phyloP scores from a whole-genome alignment of 2,888 invertebrate genomes.

The Epistrophella euchroma region DNA sequence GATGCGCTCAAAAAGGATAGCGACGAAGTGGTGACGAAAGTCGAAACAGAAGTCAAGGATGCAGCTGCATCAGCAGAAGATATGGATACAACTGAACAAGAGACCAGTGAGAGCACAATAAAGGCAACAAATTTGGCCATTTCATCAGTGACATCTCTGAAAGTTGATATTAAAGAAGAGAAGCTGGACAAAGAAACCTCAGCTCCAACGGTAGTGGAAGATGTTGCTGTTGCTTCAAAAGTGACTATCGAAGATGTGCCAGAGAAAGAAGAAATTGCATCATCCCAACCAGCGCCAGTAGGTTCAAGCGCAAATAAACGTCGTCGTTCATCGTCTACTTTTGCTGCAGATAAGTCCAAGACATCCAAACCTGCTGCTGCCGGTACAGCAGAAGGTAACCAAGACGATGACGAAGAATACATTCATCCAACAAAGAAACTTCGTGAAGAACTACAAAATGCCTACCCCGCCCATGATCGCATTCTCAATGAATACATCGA shows the following conservation, averaged over 20 bases:
- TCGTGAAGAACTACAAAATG: constrained; percentile 85
- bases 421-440: constrained; percentile 83
- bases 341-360: constrained; percentile 24
- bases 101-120: constrained; percentile 44
- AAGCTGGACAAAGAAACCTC: constrained; percentile 15
- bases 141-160: constrained; percentile 39
- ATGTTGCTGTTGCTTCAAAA: constrained; percentile 34
- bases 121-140: constrained; percentile 25
- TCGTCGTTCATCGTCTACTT: constrained; percentile 56
- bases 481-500: constrained; percentile 88
- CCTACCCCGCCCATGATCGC: constrained; percentile 86
- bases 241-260: constrained; percentile 52
- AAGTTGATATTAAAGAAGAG: constrained; percentile 59
- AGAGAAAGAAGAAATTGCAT: constrained; percentile 45
- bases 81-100: constrained; percentile 52
- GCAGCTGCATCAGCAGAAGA: constrained; percentile 22
- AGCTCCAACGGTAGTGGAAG: constrained; percentile 17
- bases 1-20: constrained; percentile 79
- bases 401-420: constrained; percentile 68
- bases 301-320: constrained; percentile 52
- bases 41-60: constrained; percentile 78
- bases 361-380: constrained; percentile 26
- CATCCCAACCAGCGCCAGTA: constrained; percentile 36
- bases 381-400: constrained; percentile 11
- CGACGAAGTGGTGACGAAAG: constrained; percentile 78